Evolutionary conservation across 2,113 vertebrate species (phyloP).

Genomic region (Oxyura jamaicensis): DNA sequence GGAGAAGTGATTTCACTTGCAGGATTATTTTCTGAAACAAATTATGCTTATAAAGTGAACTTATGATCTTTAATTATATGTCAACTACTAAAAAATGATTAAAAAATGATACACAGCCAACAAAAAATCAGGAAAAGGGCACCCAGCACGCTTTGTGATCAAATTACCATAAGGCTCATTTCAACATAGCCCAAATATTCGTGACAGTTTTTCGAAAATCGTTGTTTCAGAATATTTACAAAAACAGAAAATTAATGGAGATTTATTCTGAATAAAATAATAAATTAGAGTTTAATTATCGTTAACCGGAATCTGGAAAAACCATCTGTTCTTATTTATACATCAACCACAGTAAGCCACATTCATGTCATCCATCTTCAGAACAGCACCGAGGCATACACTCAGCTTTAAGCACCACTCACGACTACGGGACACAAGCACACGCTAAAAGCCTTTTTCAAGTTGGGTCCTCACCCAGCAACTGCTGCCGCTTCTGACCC

Average conservation of each 20-base stretch:
- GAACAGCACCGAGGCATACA: background rate
- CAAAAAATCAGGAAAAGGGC: background rate
- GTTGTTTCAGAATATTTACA: background rate
- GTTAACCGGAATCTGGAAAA: constrained; percentile 26
- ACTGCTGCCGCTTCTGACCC: background rate
- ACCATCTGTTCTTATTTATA: constrained; percentile 42
- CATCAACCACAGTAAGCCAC: background rate
- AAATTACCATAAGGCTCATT: background rate
- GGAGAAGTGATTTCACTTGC: background rate
- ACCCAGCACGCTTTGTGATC: background rate
- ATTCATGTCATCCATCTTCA: background rate
- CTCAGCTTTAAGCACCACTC: background rate
- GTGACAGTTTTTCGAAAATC: background rate
- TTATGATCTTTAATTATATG: background rate
- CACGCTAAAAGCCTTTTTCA: background rate
- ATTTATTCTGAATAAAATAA: constrained; percentile 43
- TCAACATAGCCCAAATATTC: background rate
- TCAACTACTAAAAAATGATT: background rate
- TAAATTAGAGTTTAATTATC: constrained; percentile 42
- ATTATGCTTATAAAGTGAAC: background rate
- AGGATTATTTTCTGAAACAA: background rate
- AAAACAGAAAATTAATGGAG: background rate
- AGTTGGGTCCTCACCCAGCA: background rate
- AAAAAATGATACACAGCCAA: background rate
- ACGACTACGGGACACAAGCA: background rate